These are phyloP conservation scores for Monarcha castaneiventris DNA, from an alignment of 2,113 vertebrate species.

Conservation along the genomic window DNA sequence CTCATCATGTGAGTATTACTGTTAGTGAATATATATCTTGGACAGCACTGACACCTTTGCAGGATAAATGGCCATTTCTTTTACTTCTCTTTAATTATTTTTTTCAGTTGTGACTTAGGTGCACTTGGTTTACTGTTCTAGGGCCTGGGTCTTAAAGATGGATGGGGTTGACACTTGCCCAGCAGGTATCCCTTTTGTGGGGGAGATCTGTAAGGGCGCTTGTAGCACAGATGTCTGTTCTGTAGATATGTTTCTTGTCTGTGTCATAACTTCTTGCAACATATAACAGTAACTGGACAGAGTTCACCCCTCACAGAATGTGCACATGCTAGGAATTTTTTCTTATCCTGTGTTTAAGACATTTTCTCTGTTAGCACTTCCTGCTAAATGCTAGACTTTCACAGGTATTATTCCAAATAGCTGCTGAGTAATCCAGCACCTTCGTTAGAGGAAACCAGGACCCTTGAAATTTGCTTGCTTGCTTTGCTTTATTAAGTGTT, in stretches of 20 bases:
- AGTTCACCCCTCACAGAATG: slow-evolving; percentile 14
- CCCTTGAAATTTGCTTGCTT: not conserved
- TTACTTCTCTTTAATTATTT: not conserved
- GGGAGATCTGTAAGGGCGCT: not conserved
- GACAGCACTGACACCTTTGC: not conserved
- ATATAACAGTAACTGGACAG: not conserved
- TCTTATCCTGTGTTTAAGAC: not conserved
- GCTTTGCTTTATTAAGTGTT: not conserved
- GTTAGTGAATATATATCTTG: not conserved
- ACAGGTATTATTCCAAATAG: not conserved
- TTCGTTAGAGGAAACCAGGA: not conserved
- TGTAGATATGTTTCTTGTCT: not conserved
- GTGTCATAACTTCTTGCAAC: slow-evolving; percentile 2
- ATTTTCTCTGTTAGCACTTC: not conserved
- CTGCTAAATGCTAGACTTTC: not conserved
- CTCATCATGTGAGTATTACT: not conserved
- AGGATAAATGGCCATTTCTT: not conserved
- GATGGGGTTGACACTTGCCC: not conserved
- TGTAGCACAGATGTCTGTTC: not conserved
- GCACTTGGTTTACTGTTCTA: not conserved
- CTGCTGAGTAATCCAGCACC: not conserved
- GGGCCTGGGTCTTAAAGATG: not conserved
- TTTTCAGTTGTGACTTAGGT: not conserved
- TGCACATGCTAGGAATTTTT: slow-evolving; percentile 21
- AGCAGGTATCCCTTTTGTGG: not conserved